Base-by-base conservation (phyloP, 2,888 invertebrate genomes). In the Antitype chi region DNA sequence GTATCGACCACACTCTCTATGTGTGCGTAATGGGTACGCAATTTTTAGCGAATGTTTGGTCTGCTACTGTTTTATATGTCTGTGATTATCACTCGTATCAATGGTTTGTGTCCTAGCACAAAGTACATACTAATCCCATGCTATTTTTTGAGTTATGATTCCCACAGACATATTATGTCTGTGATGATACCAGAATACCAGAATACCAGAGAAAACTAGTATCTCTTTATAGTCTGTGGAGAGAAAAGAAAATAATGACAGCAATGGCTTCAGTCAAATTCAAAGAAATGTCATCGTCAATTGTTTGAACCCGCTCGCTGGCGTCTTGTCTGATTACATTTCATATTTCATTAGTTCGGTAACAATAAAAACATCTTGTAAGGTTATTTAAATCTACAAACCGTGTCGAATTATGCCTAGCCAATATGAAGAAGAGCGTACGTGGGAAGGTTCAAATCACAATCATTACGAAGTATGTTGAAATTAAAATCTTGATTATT, bases 351-450 rank as follows among this genome's bases (percentile, higher is more conserved):
- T 3, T 28, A 38, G 0, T 38, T 60, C 25, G 32, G 2, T 53
- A 15, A 20, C 38, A 32, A n/a, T 25, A 15, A 20, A 52, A 6
- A 78, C 11, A 49, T 55, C 32, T 7, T 25, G 0, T 28, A 11
- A 1, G 25, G 13, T 43, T n/a, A 53, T 77, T 25, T n/a, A n/a
- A n/a, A 77, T 49, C 13, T 49, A 82, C n/a, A 55, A 52, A 62
- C 49, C 6, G 68, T 47, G 32, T 47, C 4, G 9, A 73, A 79
- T 38, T 69, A 97, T 97, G 97, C 97, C 96, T 52, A 95, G 94
- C 81, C 96, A 96, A 88, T 97, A 97, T 85, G 98, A 97, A 91
- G 98, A 98, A 88, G 97, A 97, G 86, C 97, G 97, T 78, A 96
- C 95, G 66, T 98, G 98, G 98, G 97, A 97, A 90, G 97, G 96